Evolutionary conservation across 2,797 vertebrate species (phyloP).

Genomic region (Allobates femoralis): DNA sequence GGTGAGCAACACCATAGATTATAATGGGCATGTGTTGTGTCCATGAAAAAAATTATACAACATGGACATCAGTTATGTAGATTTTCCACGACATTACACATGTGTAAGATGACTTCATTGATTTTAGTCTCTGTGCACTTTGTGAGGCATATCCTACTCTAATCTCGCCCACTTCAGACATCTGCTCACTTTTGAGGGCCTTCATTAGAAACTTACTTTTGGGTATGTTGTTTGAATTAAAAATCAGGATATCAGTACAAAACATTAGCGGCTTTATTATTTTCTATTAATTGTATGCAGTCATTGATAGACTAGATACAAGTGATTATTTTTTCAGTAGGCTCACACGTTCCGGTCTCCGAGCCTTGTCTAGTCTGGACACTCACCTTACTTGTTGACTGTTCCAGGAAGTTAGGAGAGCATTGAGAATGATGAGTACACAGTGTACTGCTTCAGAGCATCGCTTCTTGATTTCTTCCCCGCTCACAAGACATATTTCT

Average conservation of each 20-base stretch:
- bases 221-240: neutral
- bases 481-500: constrained; percentile 51
- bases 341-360: neutral
- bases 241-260: too few relatives aligned
- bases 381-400: neutral
- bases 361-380: neutral
- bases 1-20: too few relatives aligned
- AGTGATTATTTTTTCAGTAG: neutral
- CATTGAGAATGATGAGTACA: constrained; percentile 5
- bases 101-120: too few relatives aligned
- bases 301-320: neutral
- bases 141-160: too few relatives aligned
- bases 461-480: constrained; percentile 22
- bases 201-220: neutral
- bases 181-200: too few relatives aligned
- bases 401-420: neutral
- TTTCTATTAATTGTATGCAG: neutral
- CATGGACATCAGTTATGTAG: too few relatives aligned
- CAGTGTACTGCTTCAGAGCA: neutral
- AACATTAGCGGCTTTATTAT: neutral
- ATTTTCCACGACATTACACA: too few relatives aligned
- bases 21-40: too few relatives aligned
- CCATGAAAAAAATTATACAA: too few relatives aligned
- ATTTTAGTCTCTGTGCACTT: too few relatives aligned
- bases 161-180: too few relatives aligned